Base-by-base conservation (phyloP, 2,797 vertebrate genomes). In the Astyanax mexicanus region DNA sequence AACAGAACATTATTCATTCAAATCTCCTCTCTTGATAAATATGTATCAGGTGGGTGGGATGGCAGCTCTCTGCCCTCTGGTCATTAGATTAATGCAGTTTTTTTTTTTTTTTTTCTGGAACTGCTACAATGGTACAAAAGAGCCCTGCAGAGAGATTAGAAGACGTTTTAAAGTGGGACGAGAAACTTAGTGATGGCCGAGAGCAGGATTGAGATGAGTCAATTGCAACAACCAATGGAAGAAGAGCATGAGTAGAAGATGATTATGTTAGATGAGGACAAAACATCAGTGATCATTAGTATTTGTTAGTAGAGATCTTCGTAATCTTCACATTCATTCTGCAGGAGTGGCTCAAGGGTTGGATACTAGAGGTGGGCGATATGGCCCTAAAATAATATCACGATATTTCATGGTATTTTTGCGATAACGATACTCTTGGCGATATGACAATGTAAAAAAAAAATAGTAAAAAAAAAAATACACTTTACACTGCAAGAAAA, bases 1-100 rank as follows among this genome's bases (percentile, higher is more conserved):
- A 35, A 23, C 23, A 68, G 32, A 54, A 29, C 44, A 60, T 68
- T 60, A 75, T 75, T 68, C 64, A 75, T 75, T 68, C 64, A 75
- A 60, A 75, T 60, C 6, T 25, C 10, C 42, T 60, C 6, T 25
- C 10, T 42, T 49, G 12, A 35, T 75, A 58, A 66, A 75, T 75
- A 75, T 75, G 73, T 66, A 75, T 75, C 73, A 51, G 37, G 42
- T 19, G 37, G 52, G 15, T 29, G 6, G 25, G 27, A 17, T 29
- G 25, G 52, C 52, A 55, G 52, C 19, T 52, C 11, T 10, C 25
- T 17, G 52, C 52, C 52, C 52, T 29, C 21, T 25, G 61, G 58
- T 38, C 58, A 23, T 40, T 19, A n/a, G 58, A 13, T 61, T 40
- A 61, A 40, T 52, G 49, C 49, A 25, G 25, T 52, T 52, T n/a